Evolutionary conservation across 2,797 vertebrate species (phyloP), one percentile per base, ranked within the genome.

Genomic region (Galagoides demidoff): DNA sequence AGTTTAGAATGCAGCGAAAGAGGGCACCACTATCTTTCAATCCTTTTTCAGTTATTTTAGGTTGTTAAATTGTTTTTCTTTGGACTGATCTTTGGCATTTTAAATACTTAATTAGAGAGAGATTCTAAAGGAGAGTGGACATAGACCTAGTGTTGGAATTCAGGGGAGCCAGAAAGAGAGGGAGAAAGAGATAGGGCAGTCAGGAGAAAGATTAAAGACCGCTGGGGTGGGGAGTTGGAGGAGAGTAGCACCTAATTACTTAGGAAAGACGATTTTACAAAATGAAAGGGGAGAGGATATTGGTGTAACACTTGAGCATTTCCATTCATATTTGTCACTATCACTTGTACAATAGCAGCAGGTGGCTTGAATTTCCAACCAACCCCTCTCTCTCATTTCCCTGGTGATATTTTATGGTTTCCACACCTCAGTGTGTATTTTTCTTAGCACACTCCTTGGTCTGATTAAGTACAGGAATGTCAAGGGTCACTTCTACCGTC

Each of bases 381-480:
- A 92, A 45, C 29, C 59, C 73, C 43, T 55, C 74, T 95, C n/a
- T 91, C 52, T 95, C 85, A 76, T 95, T 95, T 95, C 77, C 22
- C 88, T 92, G 73, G 96, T 96, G 94, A 96, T 95, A 95, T 79
- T 95, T 95, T 95, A 95, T 94, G 95, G 76, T 96, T 92, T 97
- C 96, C 89, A 95, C 95, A 97, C 95, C 95, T 97, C 86, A 0
- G 66, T 89, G 95, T 95, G 73, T 97, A 81, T 97, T 97, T 97
- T 97, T 94, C 74, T 97, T 96, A 95, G 84, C 90, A 77, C 29
- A 90, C 84, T 95, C 77, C 95, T 94, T 97, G 89, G 91, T 89
- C 91, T 96, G 96, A 97, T 97, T 96, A 97, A 97, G 91, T 90
- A 93, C 79, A 87, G 81, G 86, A 95, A 94, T 94, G 97, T 96